Conservation (phyloP, 2,797 vertebrate species). For the Artibeus lituratus region DNA sequence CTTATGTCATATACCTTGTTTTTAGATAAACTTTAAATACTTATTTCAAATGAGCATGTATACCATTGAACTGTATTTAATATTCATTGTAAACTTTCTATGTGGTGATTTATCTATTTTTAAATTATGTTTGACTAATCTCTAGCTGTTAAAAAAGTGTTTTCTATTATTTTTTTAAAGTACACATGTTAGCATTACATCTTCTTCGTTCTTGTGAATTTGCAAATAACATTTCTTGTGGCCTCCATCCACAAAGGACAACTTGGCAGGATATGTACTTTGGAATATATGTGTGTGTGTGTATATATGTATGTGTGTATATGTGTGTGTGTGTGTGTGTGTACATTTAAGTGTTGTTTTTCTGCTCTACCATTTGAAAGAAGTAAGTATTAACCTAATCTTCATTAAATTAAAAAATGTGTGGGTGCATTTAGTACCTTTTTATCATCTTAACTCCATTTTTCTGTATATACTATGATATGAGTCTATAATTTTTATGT, state of each 20-base stretch:
- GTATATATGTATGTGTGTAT: rapidly evolving
- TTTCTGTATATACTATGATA: neutral
- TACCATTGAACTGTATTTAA: neutral
- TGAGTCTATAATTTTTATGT: neutral
- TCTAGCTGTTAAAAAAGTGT: neutral
- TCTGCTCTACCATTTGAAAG: neutral
- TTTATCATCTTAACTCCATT: neutral
- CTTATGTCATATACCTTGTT: neutral
- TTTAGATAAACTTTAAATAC: neutral
- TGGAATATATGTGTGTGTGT: rapidly evolving
- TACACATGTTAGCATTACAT: neutral
- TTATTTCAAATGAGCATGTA: neutral
- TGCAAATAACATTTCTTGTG: neutral
- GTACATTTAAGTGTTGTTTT: neutral
- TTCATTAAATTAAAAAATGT: neutral
- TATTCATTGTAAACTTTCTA: neutral
- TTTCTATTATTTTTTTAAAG: neutral
- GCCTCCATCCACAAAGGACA: neutral
- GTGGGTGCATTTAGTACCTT: neutral
- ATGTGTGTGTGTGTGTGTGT: no score
- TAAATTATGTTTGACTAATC: neutral
- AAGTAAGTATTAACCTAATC: neutral
- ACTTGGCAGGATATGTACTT: neutral
- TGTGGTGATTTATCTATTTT: neutral
- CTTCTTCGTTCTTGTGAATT: neutral